phyloP scores from a whole-genome alignment of 1,140 invertebrate species.

The Cephus cinctus region DNA sequence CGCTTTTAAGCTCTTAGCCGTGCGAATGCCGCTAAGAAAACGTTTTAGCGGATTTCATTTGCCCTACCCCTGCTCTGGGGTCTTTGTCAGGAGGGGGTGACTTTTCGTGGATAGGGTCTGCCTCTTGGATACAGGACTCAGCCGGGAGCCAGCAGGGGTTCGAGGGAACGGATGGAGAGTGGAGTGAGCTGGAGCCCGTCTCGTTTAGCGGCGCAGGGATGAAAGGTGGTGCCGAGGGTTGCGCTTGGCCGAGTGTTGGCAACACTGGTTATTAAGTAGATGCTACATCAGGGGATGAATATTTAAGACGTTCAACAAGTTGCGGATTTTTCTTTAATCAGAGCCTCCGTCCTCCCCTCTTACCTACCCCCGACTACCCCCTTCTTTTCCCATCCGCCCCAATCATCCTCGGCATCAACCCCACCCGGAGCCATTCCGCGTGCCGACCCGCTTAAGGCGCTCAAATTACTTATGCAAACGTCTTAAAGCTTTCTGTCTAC shows the following conservation, averaged over 20 bases:
- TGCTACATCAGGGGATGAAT: conserved; percentile 53
- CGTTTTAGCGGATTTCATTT: conserved; percentile 50
- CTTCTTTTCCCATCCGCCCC: neutral
- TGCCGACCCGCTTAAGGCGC: neutral
- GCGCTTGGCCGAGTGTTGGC: conserved; percentile 19
- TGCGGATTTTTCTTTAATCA: conserved; percentile 56
- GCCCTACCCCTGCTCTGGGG: conserved; percentile 27
- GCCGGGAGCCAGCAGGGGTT: too few species aligned
- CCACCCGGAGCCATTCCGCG: conserved; percentile 3
- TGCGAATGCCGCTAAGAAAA: conserved; percentile 46
- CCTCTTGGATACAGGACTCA: too few species aligned
- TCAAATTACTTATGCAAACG: conserved; percentile 7
- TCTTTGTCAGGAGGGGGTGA: conserved; percentile 24
- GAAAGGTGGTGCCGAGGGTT: conserved; percentile 12
- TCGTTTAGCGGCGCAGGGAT: neutral
- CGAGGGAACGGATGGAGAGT: too few species aligned
- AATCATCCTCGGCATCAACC: neutral
- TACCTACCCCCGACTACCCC: neutral
- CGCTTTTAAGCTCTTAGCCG: conserved; percentile 50
- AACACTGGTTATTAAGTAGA: conserved; percentile 53
- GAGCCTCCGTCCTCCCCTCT: conserved; percentile 14
- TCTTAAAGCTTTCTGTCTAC: neutral
- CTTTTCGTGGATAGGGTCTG: too few species aligned
- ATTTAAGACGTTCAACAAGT: conserved; percentile 57
- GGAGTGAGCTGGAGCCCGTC: too few species aligned